These are phyloP conservation scores for Amphimallon solstitiale DNA, from an alignment of 2,888 invertebrate species.

Conservation along the genomic window DNA sequence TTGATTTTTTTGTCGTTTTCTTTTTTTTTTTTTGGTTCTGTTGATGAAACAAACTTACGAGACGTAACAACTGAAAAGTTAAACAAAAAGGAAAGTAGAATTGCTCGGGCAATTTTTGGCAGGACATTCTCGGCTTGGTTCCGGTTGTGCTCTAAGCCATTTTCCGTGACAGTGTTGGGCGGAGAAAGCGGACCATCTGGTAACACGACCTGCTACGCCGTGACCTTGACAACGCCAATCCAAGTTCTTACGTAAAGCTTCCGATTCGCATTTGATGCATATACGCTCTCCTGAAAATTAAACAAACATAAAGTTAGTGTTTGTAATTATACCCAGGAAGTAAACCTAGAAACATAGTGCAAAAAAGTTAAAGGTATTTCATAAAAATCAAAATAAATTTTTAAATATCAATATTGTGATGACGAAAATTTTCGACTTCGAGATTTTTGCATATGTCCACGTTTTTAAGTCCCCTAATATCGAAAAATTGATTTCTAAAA, in stretches of 20 bases:
- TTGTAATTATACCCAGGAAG: too few relatives aligned
- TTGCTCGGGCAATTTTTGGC: slow-evolving; percentile 54
- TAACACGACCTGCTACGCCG: slow-evolving; percentile 78
- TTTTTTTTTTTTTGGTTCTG: too few relatives aligned
- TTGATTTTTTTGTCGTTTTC: too few relatives aligned
- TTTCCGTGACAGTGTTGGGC: slow-evolving; percentile 91
- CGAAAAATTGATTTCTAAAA: too few relatives aligned
- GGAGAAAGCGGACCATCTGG: slow-evolving; percentile 85
- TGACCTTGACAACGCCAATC: slow-evolving; percentile 88
- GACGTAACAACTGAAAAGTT: slow-evolving; percentile 34
- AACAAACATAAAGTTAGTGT: background rate
- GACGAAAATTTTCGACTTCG: too few relatives aligned
- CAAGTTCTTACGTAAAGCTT: slow-evolving; percentile 78
- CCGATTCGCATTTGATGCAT: slow-evolving; percentile 84
- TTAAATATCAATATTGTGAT: too few relatives aligned
- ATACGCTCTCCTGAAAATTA: slow-evolving; percentile 73
- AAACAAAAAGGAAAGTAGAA: slow-evolving; percentile 60
- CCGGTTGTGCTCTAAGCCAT: slow-evolving; percentile 73
- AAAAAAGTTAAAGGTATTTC: too few relatives aligned
- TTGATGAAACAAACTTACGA: too few relatives aligned
- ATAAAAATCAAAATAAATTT: too few relatives aligned
- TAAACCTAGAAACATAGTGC: too few relatives aligned
- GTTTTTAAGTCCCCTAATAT: too few relatives aligned
- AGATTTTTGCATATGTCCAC: too few relatives aligned
- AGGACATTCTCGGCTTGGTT: slow-evolving; percentile 56